These are phyloP conservation scores for Spondyliosoma cantharus DNA, from an alignment of 2,797 vertebrate species.

Conservation along the genomic window DNA sequence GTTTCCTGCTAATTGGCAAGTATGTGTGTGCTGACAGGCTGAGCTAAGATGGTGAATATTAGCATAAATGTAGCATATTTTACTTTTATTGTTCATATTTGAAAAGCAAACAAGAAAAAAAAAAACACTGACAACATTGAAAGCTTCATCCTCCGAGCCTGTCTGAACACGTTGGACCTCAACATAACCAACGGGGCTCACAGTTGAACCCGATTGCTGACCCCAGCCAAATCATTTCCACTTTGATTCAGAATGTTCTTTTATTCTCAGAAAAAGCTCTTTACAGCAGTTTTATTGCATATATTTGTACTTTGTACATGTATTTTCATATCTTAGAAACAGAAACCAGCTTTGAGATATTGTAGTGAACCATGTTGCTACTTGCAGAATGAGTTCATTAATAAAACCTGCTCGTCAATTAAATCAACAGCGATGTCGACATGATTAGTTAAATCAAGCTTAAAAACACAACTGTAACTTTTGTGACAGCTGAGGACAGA, in stretches of 20 bases:
- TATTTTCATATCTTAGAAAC: background rate
- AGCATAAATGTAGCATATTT: no score
- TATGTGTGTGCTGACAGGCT: no score
- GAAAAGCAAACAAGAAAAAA: background rate
- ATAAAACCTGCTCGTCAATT: background rate
- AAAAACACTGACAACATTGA: no score
- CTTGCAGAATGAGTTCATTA: background rate
- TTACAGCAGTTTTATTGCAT: background rate
- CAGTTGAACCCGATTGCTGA: background rate
- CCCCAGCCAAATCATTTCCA: background rate
- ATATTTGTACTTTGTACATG: background rate
- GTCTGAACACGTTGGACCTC: background rate
- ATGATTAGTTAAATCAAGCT: background rate
- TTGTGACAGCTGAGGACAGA: conserved; percentile 11
- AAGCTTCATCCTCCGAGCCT: background rate
- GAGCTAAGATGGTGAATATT: no score
- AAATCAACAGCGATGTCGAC: conserved; percentile 10
- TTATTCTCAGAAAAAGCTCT: background rate
- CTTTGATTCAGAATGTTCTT: background rate
- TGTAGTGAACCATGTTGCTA: background rate
- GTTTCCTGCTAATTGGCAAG: no score
- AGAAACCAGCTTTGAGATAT: background rate
- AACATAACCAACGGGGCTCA: background rate
- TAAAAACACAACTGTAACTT: background rate
- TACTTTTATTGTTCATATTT: background rate